These are phyloP conservation scores for Ophiothrix spiculata DNA, from an alignment of 35 echinoderm and acorn worm genomes.

Conservation along the genomic window DNA sequence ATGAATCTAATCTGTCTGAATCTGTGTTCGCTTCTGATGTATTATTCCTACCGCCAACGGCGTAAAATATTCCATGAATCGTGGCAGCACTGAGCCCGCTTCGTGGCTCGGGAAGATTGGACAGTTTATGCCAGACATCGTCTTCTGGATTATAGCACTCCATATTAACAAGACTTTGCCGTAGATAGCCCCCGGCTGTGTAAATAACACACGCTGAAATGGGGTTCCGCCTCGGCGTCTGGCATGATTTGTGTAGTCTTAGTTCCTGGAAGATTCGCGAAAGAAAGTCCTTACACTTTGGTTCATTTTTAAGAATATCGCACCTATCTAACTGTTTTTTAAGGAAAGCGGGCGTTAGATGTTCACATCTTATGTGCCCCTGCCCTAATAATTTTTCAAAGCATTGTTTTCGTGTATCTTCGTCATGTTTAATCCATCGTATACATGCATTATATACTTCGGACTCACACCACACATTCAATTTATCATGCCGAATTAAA, in stretches of 20 bases:
- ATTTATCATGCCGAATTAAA: conserved; percentile 74
- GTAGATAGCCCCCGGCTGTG: conserved; percentile 86
- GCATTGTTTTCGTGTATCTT: conserved; percentile 50
- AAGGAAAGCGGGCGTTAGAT: conserved; percentile 87
- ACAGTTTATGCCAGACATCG: conserved; percentile 63
- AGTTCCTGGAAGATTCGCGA: conserved; percentile 91
- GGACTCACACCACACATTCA: conserved; percentile 96
- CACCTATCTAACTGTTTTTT: conserved; percentile 84
- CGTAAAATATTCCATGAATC: conserved; percentile 88
- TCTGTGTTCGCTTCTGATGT: conserved; percentile 92
- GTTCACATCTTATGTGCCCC: conserved; percentile 69
- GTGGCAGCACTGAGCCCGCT: conserved; percentile 94
- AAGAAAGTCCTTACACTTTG: conserved; percentile 85
- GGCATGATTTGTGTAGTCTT: conserved; percentile 60
- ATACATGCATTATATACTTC: conserved; percentile 93
- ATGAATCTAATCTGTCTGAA: conserved; percentile 84
- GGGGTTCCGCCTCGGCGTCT: conserved; percentile 62
- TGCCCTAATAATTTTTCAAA: conserved; percentile 87
- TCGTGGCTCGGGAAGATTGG: conserved; percentile 75
- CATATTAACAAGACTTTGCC: conserved; percentile 76
- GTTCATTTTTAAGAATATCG: conserved; percentile 73
- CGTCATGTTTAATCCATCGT: conserved; percentile 77
- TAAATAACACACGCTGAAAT: conserved; percentile 83
- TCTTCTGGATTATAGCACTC: conserved; percentile 90
- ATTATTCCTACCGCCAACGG: conserved; percentile 90